Base-by-base conservation (phyloP, 2,113 vertebrate species). In the Corythoichthys intestinalis region DNA sequence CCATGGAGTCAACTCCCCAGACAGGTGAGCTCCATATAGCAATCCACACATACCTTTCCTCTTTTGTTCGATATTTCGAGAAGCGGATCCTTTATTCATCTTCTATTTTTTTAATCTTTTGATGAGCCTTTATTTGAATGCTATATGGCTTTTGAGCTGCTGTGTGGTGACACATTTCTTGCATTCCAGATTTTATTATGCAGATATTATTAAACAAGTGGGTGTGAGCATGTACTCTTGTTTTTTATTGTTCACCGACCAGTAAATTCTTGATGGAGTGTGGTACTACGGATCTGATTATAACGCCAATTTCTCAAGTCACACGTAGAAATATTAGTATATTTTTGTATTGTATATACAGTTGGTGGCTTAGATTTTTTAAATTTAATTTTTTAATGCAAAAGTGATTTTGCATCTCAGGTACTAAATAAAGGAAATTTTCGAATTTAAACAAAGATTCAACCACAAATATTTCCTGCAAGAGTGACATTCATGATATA, bases 21-120 rank as follows among this genome's bases (percentile, higher is more conserved):
- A 65, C 10, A 9, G 76, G 85, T 85, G 66, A 84, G 87, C 4
- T 72, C 64, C 6, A 41, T 9, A n/a, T 28, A 58, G 35, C 1
- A 15, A 41, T 13, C 49, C 39, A 64, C 47, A 0, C 20, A 12
- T 12, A 34, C 9, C 9, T 4, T 56, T 56, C 20, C 1, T 11
- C 20, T 28, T 56, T 10, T 54, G 9, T 28, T 28, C 4, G 1
- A 34, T 56, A 10, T 34, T 4, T 56, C 53, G 20, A 4, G 4
- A 7, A 34, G 34, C 8, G 46, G 11, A 47, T 4, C 4, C 10
- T 28, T 0, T 2, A 54, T 28, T 2, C 9, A 20, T 54, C 20
- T 28, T 28, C 1, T 28, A 28, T 28, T 28, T 28, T 28, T 54
- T 9, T 17, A 15, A 8, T 28, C 49, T n/a, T 52, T 52, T n/a